A percentile compares a stretch with the other conserved stretches of the same genome.
These are phyloP conservation scores for Oxystoma pomonae DNA, from an alignment of 2,888 invertebrate species.

Conservation along the genomic window DNA sequence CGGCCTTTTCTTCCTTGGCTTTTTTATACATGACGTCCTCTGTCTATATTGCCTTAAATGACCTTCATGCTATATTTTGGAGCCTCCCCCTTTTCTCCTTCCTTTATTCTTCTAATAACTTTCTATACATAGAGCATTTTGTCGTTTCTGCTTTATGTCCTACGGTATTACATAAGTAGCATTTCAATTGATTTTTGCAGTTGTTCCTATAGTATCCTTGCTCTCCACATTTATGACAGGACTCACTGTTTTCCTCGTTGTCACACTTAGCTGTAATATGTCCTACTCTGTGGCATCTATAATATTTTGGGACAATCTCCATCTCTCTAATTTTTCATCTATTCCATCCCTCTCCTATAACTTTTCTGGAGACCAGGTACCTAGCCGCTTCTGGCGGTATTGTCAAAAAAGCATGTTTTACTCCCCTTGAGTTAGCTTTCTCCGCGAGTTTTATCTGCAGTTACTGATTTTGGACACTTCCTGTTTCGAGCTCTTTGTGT, in stretches of 20 bases:
- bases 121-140: slow-evolving; percentile 13
- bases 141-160: slow-evolving; percentile 17
- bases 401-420: background rate
- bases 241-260: slow-evolving; percentile 12
- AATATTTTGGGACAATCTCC: slow-evolving; percentile 14
- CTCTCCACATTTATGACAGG: slow-evolving; percentile 25
- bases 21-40: slow-evolving; percentile 15
- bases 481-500: background rate
- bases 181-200: slow-evolving; percentile 15
- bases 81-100: slow-evolving; percentile 9
- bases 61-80: background rate
- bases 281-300: slow-evolving; percentile 21
- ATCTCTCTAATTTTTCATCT: too few species aligned
- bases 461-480: background rate
- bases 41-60: slow-evolving; percentile 11
- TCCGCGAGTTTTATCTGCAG: background rate
- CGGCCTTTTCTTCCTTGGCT: slow-evolving; percentile 7
- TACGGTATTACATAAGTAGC: slow-evolving; percentile 14
- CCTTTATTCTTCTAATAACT: background rate
- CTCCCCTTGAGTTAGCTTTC: too few species aligned
- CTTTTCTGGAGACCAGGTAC: background rate
- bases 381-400: background rate
- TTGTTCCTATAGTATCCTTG: slow-evolving; percentile 20
- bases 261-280: slow-evolving; percentile 19
- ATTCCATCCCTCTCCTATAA: too few species aligned